Evolutionary conservation across 2,888 invertebrate genomes (phyloP), one percentile per base, ranked within the genome.

Genomic region (Brachycybe producta): DNA sequence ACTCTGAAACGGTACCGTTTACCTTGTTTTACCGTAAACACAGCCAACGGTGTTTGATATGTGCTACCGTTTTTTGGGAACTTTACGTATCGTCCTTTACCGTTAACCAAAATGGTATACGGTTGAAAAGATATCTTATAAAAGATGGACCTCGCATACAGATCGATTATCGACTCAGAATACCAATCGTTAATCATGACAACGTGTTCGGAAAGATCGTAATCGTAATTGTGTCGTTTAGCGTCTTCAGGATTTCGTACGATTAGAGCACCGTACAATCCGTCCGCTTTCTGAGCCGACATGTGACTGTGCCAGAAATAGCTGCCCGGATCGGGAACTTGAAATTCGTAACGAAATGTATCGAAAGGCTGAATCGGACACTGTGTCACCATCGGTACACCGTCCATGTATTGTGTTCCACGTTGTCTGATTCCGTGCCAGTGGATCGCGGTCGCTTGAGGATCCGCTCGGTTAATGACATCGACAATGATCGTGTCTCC

Each of bases 371-470:
- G 69, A 49, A 88, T 83, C 0, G 87, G 84, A 57, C 87, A 87
- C 66, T 88, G 88, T 0, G 86, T 84, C 5, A 88, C 76, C 55
- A 78, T 80, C 0, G 87, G 86, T 1, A 86, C 86, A 0, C 88
- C 88, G 57, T 90, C 88, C 86, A 87, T 87, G 62, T 82, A 87
- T 0, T 86, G 86, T 0, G 79, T 78, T 1, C 75, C 75, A 46
- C 70, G 68, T 66, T 85, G 84, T 62, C 85, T 85, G 61, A 84
- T 77, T 0, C 91, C 91, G 62, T 92, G 91, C 90, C 90, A 92
- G 62, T 92, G 92, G 19, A 92, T 78, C 0, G 83, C 80, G 0
- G 87, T 86, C 0, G 81, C 80, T n/a, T n/a, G n/a, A n/a, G n/a
- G n/a, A 62, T 79, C 73, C 65, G 90, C 64, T 52, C 75, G 73